Percentiles rank a stretch among this genome's conserved stretches.
Evolutionary conservation across 2,888 invertebrate species (phyloP).

Genomic region (Cremastinae sp.): DNA sequence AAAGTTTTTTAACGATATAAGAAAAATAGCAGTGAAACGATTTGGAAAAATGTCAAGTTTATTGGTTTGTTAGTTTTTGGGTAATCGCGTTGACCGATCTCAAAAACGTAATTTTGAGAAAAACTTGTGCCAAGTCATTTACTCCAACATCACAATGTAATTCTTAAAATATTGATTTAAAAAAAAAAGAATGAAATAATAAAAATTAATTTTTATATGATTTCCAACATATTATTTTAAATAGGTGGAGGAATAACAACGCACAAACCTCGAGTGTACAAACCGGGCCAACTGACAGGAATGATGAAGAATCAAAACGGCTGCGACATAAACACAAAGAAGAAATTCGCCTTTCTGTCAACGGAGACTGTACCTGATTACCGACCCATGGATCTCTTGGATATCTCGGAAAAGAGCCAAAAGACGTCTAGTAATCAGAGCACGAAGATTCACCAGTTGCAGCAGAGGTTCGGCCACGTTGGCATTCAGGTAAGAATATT

Average conservation of each 20-base stretch:
- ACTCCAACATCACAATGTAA: too few relatives aligned
- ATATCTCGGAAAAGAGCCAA: conserved; percentile 86
- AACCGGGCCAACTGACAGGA: conserved; percentile 82
- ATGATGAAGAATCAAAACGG: conserved; percentile 78
- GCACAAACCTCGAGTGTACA: conserved; percentile 85
- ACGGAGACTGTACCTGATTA: conserved; percentile 94
- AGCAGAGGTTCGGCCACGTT: conserved; percentile 87
- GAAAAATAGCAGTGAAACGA: too few relatives aligned
- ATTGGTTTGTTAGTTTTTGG: too few relatives aligned
- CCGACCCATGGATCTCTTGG: conserved; percentile 86
- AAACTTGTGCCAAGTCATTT: too few relatives aligned
- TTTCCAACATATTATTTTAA: background rate
- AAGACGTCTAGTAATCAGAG: conserved; percentile 90
- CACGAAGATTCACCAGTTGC: conserved; percentile 90
- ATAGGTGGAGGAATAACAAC: conserved; percentile 88
- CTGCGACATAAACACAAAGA: conserved; percentile 88
- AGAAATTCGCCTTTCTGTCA: conserved; percentile 92
- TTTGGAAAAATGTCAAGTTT: too few relatives aligned
- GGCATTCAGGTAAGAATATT: conserved; percentile 77
- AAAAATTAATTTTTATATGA: too few relatives aligned
- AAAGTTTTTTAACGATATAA: too few relatives aligned
- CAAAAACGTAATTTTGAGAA: too few relatives aligned
- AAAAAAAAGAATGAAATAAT: too few relatives aligned
- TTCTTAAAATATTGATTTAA: too few relatives aligned
- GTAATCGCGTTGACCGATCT: too few relatives aligned